Percentiles rank a stretch among this genome's conserved stretches.
Conservation (phyloP, 2,888 invertebrate genomes). For the Petrolisthes manimaculis region DNA sequence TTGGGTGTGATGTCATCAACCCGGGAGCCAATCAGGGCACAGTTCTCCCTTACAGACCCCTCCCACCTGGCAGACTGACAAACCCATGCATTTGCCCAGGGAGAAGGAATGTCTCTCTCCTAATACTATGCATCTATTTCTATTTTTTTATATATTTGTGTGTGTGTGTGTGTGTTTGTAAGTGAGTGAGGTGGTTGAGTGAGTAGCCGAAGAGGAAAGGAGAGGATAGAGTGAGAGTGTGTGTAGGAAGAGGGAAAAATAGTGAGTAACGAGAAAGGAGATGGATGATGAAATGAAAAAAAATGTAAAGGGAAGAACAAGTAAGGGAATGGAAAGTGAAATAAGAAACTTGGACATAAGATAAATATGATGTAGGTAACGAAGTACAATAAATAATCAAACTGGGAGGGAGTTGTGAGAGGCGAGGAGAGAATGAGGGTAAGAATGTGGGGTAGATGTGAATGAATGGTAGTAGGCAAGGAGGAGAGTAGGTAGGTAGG, state of each 20-base stretch:
- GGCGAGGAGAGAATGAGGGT: background rate
- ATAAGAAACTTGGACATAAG: background rate
- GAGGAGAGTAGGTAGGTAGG: background rate
- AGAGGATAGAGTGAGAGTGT: background rate
- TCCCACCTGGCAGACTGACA: too few relatives aligned
- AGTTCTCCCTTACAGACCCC: too few relatives aligned
- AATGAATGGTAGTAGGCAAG: background rate
- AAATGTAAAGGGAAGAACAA: too few relatives aligned
- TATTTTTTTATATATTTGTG: background rate
- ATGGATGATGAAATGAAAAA: too few relatives aligned
- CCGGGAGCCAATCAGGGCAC: too few relatives aligned
- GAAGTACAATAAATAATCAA: background rate
- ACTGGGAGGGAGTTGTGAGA: background rate
- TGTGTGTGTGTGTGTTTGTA: background rate
- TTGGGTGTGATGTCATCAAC: too few relatives aligned
- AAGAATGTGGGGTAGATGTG: background rate
- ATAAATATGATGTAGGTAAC: background rate
- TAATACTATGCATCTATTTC: too few relatives aligned
- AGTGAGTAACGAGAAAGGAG: background rate
- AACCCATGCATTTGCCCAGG: too few relatives aligned
- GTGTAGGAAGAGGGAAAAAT: background rate
- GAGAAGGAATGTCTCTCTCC: too few relatives aligned
- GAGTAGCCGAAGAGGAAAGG: background rate
- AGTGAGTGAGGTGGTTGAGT: background rate
- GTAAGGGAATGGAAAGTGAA: too few relatives aligned